Percentiles rank a stretch among this genome's conserved stretches.
These are phyloP conservation scores for Mus caroli DNA, from an alignment of 2,797 vertebrate genomes.

Conservation along the genomic window DNA sequence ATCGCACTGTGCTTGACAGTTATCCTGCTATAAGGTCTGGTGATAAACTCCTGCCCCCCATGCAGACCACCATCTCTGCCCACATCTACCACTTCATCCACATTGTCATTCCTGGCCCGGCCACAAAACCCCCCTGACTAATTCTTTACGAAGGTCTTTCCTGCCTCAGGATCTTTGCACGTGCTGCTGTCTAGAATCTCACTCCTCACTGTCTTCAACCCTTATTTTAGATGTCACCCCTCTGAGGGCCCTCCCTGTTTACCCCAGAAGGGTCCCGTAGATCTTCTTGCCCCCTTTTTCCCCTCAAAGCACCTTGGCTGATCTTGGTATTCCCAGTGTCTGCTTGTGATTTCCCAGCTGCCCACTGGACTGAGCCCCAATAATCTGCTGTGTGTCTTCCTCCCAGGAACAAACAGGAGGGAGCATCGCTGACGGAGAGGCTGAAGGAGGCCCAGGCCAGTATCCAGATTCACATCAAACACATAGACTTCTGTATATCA, in stretches of 20 bases:
- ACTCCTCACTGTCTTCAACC: neutral
- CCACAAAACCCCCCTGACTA: neutral
- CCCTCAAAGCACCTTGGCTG: neutral
- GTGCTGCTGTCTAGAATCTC: neutral
- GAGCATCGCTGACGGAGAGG: neutral
- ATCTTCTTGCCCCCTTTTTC: neutral
- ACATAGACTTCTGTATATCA: neutral
- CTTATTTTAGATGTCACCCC: neutral
- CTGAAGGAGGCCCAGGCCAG: neutral
- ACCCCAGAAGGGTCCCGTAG: neutral
- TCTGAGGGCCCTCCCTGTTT: neutral
- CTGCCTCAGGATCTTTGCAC: conserved; percentile 6
- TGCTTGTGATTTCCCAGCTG: neutral
- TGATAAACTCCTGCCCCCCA: neutral
- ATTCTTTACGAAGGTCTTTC: neutral
- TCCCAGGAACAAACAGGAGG: conserved; percentile 21
- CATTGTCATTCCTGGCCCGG: neutral
- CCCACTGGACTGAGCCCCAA: neutral
- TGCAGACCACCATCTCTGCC: neutral
- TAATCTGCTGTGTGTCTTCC: neutral
- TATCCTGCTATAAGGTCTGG: neutral
- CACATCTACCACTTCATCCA: neutral
- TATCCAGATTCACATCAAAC: neutral
- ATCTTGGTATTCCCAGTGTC: neutral
- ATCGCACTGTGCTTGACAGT: neutral